These are phyloP conservation scores for Cuculus canorus DNA, from an alignment of 2,797 vertebrate genomes.

Conservation along the genomic window DNA sequence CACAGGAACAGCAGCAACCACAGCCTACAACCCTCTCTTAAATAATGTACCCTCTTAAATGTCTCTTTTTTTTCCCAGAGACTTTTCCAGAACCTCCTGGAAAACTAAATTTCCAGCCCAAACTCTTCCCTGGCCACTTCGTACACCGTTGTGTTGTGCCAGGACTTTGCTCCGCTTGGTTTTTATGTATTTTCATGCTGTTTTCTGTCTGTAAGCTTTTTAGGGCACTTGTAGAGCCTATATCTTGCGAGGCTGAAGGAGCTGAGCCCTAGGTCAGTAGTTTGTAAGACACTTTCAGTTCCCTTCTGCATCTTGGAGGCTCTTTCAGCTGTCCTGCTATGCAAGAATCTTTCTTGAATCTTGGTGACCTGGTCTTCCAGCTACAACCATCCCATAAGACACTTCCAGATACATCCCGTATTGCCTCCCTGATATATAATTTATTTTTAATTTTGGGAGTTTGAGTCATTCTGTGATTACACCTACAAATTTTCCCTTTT, in stretches of 20 bases:
- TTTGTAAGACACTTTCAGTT: neutral
- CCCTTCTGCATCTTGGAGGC: neutral
- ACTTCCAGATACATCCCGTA: neutral
- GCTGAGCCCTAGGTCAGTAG: no score
- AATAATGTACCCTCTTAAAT: neutral
- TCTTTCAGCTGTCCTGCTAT: neutral
- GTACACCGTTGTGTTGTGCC: neutral
- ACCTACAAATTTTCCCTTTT: neutral
- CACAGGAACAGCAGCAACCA: neutral
- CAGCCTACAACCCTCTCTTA: neutral
- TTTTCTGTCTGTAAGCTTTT: neutral
- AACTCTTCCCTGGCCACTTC: neutral
- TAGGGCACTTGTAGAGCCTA: neutral
- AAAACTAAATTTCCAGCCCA: neutral
- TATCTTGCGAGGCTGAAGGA: neutral
- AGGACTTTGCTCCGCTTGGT: neutral
- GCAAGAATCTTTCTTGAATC: no score
- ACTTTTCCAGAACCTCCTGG: neutral
- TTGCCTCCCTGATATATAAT: neutral
- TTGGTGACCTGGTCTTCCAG: no score
- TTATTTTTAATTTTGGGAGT: neutral
- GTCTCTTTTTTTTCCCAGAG: neutral
- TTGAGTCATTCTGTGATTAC: neutral
- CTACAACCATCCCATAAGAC: no score
- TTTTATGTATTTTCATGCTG: neutral